Evolutionary conservation across 1,140 invertebrate genomes (phyloP), one percentile per base, ranked within the genome.

Genomic region (Anastrepha ludens): DNA sequence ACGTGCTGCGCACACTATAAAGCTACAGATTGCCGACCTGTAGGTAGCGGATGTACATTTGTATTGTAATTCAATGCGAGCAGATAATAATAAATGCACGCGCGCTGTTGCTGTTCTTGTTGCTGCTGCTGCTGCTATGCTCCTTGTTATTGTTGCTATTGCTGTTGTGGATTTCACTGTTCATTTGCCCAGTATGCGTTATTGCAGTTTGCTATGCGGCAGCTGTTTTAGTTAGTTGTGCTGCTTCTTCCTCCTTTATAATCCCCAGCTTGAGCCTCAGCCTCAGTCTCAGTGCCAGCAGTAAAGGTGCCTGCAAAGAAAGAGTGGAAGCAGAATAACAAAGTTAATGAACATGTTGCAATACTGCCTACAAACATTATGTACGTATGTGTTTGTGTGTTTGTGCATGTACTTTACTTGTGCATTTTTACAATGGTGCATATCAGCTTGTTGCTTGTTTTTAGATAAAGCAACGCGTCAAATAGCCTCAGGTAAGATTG

Each of bases 301-400:
- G 47, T 20, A 58, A 58, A 55, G 74, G 74, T 81, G 74, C 74
- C 74, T 81, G 74, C 7, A 81, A 81, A 50, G 47, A 81, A 81
- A 81, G 74, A 81, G 74, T 78, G n/a, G 8, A 81, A 55, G 55
- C 13, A 81, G 74, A 11, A 47, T n/a, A 81, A 47, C 65, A 47
- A 81, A 81, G 74, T 81, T 81, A 81, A 81, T 81, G 74, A 81
- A 81, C 74, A 81, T 81, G 74, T 81, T 81, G 74, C 74, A 81
- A 81, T 81, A 55, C 17, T n/a, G 74, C 74, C 74, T 81, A 58
- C 74, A 55, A 81, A 81, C 17, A 81, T 81, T 81, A 70, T 20
- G 9, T 70, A 70, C 41, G 13, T 74, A n/a, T 47, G 3, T 74
- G 15, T 8, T 47, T 74, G 17, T 47, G 44, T 13, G 5, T 7